These are phyloP conservation scores for Onychomys leucogaster DNA, from an alignment of 2,797 vertebrate genomes.

Conservation along the genomic window DNA sequence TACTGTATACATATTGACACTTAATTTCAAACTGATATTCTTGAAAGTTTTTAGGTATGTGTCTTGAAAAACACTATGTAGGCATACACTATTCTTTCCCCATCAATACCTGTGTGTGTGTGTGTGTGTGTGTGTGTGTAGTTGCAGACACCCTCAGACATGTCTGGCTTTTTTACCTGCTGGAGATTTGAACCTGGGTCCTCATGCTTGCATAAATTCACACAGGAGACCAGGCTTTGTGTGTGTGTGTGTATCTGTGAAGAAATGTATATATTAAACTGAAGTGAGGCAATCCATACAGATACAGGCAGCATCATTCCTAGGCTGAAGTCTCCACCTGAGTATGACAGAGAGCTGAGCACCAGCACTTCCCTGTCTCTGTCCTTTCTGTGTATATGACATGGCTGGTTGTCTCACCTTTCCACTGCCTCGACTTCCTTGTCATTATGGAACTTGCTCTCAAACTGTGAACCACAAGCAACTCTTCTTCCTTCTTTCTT, in stretches of 20 bases:
- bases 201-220: neutral
- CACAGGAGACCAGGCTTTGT: neutral
- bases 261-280: neutral
- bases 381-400: neutral
- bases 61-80: neutral
- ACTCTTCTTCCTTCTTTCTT: neutral
- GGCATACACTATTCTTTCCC: neutral
- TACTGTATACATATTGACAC: neutral
- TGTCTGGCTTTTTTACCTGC: neutral
- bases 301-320: neutral
- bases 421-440: neutral
- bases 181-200: neutral
- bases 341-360: neutral
- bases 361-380: neutral
- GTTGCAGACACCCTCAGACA: neutral
- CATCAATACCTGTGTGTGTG: neutral
- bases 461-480: neutral
- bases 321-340: neutral
- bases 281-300: neutral
- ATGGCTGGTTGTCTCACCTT: neutral
- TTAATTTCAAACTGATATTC: neutral
- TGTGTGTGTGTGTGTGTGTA: neutral
- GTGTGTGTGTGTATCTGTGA: neutral
- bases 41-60: slow-evolving; percentile 3
- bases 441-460: neutral